Evolutionary conservation across 1,140 invertebrate species (phyloP), one percentile per base, ranked within the genome.

Genomic region (Lepidurus apus): DNA sequence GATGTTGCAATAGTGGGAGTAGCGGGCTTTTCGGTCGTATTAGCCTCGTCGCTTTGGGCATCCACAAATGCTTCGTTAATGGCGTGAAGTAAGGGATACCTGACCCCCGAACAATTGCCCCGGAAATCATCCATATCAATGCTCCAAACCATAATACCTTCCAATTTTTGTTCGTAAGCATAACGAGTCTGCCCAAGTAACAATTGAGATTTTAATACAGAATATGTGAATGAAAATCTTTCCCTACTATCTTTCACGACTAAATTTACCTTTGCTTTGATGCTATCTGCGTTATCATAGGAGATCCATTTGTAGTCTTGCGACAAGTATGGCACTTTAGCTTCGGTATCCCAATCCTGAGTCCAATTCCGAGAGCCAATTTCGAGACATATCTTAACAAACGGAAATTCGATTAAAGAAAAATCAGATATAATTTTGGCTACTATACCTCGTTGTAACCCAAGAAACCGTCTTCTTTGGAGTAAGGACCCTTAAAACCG

Each of bases 381-480:
- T 77, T 53, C 78, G 42, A 13, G 80, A 73, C 85, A 86, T 21
- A 85, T 84, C 84, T 83, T 73, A 10, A 53, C 26, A 9, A 17
- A 21, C 0, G 10, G 7, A n/a, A 47, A n/a, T 11, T 21, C 21
- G n/a, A 78, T 47, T 8, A 13, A 43, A 75, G n/a, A 17, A 43
- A 47, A 26, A 43, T 17, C 73, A 53, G 17, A 77, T 6, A 42
- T 17, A 26, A 42, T 17, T 44, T 42, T 47, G 17, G 24, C 7
- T 11, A 74, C 21, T 77, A 81, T 84, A 92, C 91, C 87, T 96
- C 94, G 85, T 96, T 95, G 82, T 95, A 97, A 21, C 94, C 93
- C 84, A 95, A 89, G 81, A 94, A 94, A 0, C 95, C 95, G 82
- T 90, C 88, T 84, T 95, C 91, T n/a, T 87, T 86, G 0, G 93